A percentile compares a stretch with the other conserved stretches of the same genome.
phyloP scores from a whole-genome alignment of 2,113 vertebrate genomes.

The Ovis canadensis region DNA sequence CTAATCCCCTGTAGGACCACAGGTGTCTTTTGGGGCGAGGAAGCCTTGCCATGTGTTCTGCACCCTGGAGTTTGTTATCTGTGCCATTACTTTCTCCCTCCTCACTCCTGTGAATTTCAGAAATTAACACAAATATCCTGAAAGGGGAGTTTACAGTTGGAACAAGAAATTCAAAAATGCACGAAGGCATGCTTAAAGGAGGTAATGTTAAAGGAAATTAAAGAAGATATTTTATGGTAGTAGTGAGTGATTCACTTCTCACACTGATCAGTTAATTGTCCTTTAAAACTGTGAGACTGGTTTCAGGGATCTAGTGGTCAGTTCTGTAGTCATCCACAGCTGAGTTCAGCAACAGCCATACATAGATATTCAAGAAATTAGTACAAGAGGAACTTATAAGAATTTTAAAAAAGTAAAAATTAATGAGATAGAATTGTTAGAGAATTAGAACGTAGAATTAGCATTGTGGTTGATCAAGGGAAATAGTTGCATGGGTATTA shows the following conservation, averaged over 20 bases:
- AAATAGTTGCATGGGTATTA: neutral
- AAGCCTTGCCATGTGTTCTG: fast-evolving
- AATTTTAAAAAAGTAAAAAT: neutral
- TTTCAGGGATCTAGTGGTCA: neutral
- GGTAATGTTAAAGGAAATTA: neutral
- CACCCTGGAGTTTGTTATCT: neutral
- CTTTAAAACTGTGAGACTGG: neutral
- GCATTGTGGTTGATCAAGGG: neutral
- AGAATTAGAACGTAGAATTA: neutral
- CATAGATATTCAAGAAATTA: neutral
- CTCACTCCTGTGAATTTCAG: neutral
- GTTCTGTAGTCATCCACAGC: neutral
- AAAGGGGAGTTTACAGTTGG: neutral
- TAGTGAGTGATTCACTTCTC: neutral
- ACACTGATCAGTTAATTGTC: neutral
- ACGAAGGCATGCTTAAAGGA: neutral
- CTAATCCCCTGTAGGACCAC: too few species aligned
- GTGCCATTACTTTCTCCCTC: neutral
- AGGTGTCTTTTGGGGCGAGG: fast-evolving
- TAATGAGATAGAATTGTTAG: neutral
- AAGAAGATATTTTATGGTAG: neutral
- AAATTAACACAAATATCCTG: neutral
- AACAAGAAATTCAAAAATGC: neutral
- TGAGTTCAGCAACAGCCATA: neutral
- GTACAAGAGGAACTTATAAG: neutral